Base-by-base conservation (phyloP, 2,888 invertebrate genomes). In the Xylocampa areola region DNA sequence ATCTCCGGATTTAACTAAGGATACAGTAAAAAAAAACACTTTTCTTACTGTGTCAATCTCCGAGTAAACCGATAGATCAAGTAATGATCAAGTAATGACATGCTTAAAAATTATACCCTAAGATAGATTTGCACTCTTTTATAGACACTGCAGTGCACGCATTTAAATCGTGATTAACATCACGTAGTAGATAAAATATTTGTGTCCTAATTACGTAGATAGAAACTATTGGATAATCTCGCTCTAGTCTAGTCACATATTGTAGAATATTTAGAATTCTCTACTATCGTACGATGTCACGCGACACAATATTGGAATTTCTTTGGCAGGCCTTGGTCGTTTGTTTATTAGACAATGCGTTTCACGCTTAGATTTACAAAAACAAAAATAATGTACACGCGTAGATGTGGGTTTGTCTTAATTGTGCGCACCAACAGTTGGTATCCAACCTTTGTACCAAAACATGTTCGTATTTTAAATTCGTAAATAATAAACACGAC, bases 361-460 rank as follows among this genome's bases (percentile, higher is more conserved):
- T 45, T 45, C 14, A n/a, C 53, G 44, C 49, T 41, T 49, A 40
- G 14, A 23, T 48, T 49, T 7, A 41, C 16, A 39, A 36, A 44
- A 57, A 55, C 36, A 49, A 55, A 60, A 57, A 57, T 29, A 37
- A 45, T 39, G n/a, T 17, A 27, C 10, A 53, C 30, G 47, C 29
- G 35, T 33, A 29, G 13, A 19, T 25, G 27, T 49, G 32, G 19
- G 14, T 29, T 32, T 2, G n/a, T 44, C 6, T 23, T 8, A 44
- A 41, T 50, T 69, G 30, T 69, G 63, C 67, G 71, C 64, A 73
- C 19, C 48, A 59, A n/a, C 16, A 14, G 67, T 50, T n/a, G 30
- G 14, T 35, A 35, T 14, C 19, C 25, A n/a, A n/a, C n/a, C n/a
- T n/a, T 61, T 60, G 53, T 47, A 48, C 39, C 44, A 60, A 71